Conservation (phyloP, 2,888 invertebrate species). For the Netelia virgata region DNA sequence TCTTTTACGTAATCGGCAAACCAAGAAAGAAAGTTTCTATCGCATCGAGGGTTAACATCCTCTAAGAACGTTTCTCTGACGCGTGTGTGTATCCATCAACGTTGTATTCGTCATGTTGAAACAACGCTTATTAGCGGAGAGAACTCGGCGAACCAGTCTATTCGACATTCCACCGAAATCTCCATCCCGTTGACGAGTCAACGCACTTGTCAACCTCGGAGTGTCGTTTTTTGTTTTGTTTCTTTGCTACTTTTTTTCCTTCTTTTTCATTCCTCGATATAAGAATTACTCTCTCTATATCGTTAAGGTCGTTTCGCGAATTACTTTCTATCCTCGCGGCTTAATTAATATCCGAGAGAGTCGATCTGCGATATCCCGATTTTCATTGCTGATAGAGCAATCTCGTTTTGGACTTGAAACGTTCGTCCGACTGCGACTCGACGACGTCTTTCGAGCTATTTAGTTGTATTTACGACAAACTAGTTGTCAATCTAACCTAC, state of each 20-base stretch:
- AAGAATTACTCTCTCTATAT: background rate
- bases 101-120: constrained; percentile 68
- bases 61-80: constrained; percentile 69
- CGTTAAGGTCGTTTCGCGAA: background rate
- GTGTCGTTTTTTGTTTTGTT: background rate
- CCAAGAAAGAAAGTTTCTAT: constrained; percentile 84
- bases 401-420: background rate
- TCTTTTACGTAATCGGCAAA: constrained; percentile 82
- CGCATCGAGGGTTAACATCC: constrained; percentile 83
- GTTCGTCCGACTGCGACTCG: too few species aligned
- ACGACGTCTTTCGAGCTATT: too few species aligned
- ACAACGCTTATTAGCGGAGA: constrained; percentile 73
- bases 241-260: background rate
- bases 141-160: constrained; percentile 70
- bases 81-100: constrained; percentile 19
- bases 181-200: constrained; percentile 40
- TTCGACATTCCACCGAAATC: constrained; percentile 70
- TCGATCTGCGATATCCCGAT: too few species aligned
- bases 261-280: background rate
- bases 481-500: too few species aligned
- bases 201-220: constrained; percentile 3
- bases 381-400: too few species aligned
- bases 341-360: background rate
- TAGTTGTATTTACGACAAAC: too few species aligned
- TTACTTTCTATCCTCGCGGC: constrained; percentile 39